Conservation (phyloP, 2,888 invertebrate species). For the Crepidodera aurea region DNA sequence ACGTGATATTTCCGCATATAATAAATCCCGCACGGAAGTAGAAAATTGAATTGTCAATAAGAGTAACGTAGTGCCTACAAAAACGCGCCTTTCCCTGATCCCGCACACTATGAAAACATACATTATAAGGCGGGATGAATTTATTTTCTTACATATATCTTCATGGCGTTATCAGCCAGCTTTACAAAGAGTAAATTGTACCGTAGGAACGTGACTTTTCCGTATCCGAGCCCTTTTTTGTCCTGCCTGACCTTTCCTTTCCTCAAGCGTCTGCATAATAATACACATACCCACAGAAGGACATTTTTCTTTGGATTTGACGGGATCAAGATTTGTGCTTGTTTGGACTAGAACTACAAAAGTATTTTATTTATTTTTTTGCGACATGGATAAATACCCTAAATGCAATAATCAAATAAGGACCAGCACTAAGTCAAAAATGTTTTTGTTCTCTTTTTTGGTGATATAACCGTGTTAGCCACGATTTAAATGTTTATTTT, state of each 20-base stretch:
- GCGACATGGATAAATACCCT: no score
- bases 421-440: no score
- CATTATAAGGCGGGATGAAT: constrained; percentile 34
- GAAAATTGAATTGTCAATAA: constrained; percentile 34
- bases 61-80: constrained; percentile 23
- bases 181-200: constrained; percentile 47
- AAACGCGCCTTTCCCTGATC: constrained; percentile 16
- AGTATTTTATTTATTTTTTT: no score
- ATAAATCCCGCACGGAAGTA: constrained; percentile 21
- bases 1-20: constrained; percentile 27
- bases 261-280: constrained; percentile 37
- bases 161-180: constrained; percentile 43
- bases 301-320: constrained; percentile 1
- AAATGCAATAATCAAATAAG: no score
- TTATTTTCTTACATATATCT: constrained; percentile 44
- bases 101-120: constrained; percentile 24
- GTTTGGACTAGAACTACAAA: no score
- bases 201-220: constrained; percentile 43
- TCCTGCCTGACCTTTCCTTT: constrained; percentile 30
- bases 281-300: constrained; percentile 1
- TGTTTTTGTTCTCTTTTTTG: no score
- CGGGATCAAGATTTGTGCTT: constrained; percentile 1
- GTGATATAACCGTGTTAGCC: no score
- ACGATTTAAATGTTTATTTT: no score
- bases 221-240: constrained; percentile 37